Conservation (phyloP, 2,797 vertebrate genomes). For the Melanotaenia pygmaea region DNA sequence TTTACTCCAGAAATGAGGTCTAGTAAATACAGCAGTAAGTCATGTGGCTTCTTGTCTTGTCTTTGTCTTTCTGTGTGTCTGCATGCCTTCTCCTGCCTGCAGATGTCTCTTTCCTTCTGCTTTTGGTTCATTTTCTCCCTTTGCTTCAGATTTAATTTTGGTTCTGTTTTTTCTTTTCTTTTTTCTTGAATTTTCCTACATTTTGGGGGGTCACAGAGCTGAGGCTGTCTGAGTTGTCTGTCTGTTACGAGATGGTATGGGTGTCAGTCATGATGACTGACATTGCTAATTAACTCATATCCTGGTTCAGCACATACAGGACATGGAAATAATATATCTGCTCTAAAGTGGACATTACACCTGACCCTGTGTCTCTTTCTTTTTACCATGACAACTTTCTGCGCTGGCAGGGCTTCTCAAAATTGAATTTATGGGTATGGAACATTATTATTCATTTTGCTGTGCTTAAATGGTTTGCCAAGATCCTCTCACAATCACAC, state of each 20-base stretch:
- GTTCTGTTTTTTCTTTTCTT: no score
- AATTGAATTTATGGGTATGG: constrained; percentile 89
- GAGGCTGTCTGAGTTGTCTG: constrained; percentile 83
- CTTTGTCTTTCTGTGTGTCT: constrained; percentile 51
- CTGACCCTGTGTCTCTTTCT: constrained; percentile 83
- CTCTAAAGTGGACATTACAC: constrained; percentile 80
- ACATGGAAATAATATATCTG: constrained; percentile 67
- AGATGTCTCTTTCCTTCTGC: constrained; percentile 57
- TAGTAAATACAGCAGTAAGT: constrained; percentile 85
- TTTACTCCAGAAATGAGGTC: constrained; percentile 82
- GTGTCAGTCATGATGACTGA: constrained; percentile 72
- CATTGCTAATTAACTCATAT: constrained; percentile 77
- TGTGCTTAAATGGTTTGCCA: constrained; percentile 81
- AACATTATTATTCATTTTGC: constrained; percentile 85
- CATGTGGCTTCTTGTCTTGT: constrained; percentile 80
- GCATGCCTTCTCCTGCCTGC: constrained; percentile 74
- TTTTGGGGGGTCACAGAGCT: constrained; percentile 80
- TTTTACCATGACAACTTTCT: constrained; percentile 84
- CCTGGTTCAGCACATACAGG: constrained; percentile 60
- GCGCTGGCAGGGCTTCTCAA: constrained; percentile 87
- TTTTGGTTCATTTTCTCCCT: constrained; percentile 60
- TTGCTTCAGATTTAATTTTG: constrained; percentile 26
- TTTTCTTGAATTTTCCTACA: constrained; percentile 41
- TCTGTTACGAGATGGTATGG: constrained; percentile 80
- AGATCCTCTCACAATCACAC: constrained; percentile 82